phyloP scores from a whole-genome alignment of 2,797 vertebrate species.

The Melanotaenia nigrans region DNA sequence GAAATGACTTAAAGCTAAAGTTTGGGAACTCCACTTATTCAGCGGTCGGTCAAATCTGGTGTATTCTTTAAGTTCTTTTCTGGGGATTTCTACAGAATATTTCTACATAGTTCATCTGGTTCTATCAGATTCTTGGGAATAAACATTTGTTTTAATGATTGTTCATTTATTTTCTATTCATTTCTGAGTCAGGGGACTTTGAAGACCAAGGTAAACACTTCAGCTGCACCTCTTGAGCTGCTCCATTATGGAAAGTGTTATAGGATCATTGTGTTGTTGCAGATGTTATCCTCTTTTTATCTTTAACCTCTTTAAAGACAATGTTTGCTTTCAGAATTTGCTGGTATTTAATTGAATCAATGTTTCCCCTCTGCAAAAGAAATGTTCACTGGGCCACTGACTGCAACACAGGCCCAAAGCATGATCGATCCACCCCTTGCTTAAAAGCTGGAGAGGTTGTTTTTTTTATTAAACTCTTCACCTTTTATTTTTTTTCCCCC shows the following conservation, averaged over 20 bases:
- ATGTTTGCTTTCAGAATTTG: conserved; percentile 5
- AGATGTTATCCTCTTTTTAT: conserved; percentile 5
- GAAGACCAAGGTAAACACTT: neutral
- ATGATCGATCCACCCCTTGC: neutral
- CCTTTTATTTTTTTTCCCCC: no score
- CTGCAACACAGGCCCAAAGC: conserved; percentile 3
- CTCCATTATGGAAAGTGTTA: conserved; percentile 2
- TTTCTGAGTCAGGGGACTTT: conserved; percentile 1
- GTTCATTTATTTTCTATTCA: conserved; percentile 8
- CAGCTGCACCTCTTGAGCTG: conserved; percentile 7
- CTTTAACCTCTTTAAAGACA: conserved; percentile 1
- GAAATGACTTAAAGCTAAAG: neutral
- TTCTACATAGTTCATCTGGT: neutral
- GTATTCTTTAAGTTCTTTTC: neutral
- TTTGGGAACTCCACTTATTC: neutral
- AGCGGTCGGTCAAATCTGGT: neutral
- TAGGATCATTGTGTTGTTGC: neutral
- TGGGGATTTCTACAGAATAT: neutral
- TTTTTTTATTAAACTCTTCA: conserved; percentile 1
- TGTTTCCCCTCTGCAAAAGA: neutral
- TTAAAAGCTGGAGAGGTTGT: conserved; percentile 2
- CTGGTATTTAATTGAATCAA: conserved; percentile 1
- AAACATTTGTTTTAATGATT: conserved; percentile 3
- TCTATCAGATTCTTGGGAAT: conserved; percentile 1
- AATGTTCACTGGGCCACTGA: neutral